Evolutionary conservation across 2,797 vertebrate species (phyloP).

Genomic region (Girardinus metallicus): DNA sequence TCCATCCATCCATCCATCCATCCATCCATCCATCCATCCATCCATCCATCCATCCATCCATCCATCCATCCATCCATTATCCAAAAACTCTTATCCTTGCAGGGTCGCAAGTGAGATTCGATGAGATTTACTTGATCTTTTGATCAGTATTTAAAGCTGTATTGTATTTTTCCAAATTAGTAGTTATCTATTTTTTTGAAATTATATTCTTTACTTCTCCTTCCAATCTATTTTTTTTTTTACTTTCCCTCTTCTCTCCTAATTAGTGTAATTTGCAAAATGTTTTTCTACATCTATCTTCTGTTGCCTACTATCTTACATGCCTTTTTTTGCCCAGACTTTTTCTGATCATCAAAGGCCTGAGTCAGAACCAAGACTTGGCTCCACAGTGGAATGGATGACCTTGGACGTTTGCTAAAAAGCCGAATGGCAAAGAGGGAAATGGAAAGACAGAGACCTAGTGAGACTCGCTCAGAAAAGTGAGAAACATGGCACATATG

Average conservation of each 20-base stretch:
- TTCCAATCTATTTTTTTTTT: background rate
- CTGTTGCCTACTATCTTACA: constrained; percentile 32
- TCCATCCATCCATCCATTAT: no score
- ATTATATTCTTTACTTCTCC: background rate
- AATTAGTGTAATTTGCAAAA: constrained; percentile 23
- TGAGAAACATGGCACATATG: constrained; percentile 4
- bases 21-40: no score
- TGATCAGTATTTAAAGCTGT: constrained; percentile 3
- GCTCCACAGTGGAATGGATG: constrained; percentile 58
- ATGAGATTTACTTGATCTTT: background rate
- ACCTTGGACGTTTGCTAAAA: constrained; percentile 69
- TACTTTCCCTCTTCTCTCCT: background rate
- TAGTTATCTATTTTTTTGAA: background rate
- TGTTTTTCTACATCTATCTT: constrained; percentile 13
- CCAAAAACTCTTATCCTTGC: no score
- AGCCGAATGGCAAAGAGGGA: constrained; percentile 42
- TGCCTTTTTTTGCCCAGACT: constrained; percentile 10
- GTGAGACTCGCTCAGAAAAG: background rate
- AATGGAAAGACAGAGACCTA: constrained; percentile 15
- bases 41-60: background rate
- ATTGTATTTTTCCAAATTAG: background rate
- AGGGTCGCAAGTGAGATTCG: no score
- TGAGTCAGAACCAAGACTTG: constrained; percentile 56
- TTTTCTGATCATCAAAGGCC: constrained; percentile 61
- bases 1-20: background rate